Conservation (phyloP, 2,888 invertebrate genomes). For the Heteromyza rotundicornis region DNA sequence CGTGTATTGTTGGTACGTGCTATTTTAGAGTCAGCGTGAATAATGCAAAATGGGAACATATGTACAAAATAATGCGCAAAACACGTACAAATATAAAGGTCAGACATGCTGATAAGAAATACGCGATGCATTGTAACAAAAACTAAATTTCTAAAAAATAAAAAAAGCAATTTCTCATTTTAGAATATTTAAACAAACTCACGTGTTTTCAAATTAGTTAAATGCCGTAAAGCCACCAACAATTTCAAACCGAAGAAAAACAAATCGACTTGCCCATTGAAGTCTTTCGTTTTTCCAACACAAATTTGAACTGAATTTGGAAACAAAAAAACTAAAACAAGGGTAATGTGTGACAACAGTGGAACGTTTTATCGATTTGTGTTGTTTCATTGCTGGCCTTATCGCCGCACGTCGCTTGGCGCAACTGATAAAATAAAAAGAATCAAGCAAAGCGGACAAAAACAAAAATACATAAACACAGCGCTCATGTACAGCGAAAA, state of each 20-base stretch:
- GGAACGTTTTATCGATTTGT: background rate
- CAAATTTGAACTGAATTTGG: background rate
- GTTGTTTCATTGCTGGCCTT: background rate
- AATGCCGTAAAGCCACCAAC: background rate
- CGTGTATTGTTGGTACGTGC: background rate
- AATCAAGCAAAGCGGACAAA: too few species aligned
- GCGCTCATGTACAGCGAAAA: too few species aligned
- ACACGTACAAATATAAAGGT: background rate
- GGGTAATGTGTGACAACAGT: too few species aligned
- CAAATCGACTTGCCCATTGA: conserved; percentile 32
- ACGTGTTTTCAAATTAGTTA: too few species aligned
- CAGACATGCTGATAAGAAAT: background rate
- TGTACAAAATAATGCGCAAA: too few species aligned
- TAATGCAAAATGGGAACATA: background rate
- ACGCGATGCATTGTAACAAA: background rate
- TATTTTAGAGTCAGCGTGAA: background rate
- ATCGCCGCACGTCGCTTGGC: background rate
- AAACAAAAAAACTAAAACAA: conserved; percentile 12
- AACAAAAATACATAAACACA: too few species aligned
- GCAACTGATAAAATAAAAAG: conserved; percentile 2
- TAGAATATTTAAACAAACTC: background rate
- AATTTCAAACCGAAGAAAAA: background rate
- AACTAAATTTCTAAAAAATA: too few species aligned
- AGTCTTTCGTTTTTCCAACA: conserved; percentile 44
- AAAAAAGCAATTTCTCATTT: too few species aligned